phyloP scores from a whole-genome alignment of 2,888 invertebrate genomes.

The Callyntrura sp. region DNA sequence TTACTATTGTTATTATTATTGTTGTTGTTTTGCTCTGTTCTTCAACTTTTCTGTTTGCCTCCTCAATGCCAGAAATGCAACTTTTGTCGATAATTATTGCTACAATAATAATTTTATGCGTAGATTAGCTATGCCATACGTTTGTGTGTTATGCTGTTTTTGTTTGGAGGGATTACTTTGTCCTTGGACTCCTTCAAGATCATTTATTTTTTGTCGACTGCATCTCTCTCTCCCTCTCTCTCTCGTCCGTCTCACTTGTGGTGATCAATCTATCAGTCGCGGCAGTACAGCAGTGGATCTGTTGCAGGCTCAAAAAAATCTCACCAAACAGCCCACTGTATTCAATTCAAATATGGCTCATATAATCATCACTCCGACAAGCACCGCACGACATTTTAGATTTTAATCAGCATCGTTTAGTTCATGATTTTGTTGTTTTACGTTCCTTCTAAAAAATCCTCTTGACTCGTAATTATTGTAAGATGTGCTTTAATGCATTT shows the following conservation, averaged over 20 bases:
- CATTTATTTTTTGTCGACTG: conserved; percentile 53
- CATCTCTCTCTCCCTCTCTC: neutral
- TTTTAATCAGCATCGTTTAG: neutral
- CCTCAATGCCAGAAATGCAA: conserved; percentile 64
- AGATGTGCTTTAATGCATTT: too few relatives aligned
- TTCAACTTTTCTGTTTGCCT: neutral
- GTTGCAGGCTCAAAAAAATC: neutral
- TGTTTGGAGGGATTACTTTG: conserved; percentile 10
- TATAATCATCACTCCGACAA: neutral
- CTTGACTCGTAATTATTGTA: too few relatives aligned
- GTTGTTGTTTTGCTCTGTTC: too few relatives aligned
- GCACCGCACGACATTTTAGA: neutral
- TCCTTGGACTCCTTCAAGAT: conserved; percentile 73
- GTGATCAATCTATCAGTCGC: neutral
- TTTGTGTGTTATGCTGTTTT: too few relatives aligned
- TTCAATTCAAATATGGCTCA: too few relatives aligned
- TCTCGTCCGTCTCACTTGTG: too few relatives aligned
- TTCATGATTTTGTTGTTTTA: neutral
- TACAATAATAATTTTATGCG: too few relatives aligned
- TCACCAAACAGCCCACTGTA: too few relatives aligned
- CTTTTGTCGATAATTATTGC: conserved; percentile 56
- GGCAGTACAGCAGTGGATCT: too few relatives aligned
- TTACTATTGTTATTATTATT: conserved; percentile 18
- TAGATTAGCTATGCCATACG: too few relatives aligned
- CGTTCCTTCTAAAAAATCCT: too few relatives aligned